Base-by-base conservation (phyloP, 92 coral and sea anemone species). In the Epizoanthus scotinus region DNA sequence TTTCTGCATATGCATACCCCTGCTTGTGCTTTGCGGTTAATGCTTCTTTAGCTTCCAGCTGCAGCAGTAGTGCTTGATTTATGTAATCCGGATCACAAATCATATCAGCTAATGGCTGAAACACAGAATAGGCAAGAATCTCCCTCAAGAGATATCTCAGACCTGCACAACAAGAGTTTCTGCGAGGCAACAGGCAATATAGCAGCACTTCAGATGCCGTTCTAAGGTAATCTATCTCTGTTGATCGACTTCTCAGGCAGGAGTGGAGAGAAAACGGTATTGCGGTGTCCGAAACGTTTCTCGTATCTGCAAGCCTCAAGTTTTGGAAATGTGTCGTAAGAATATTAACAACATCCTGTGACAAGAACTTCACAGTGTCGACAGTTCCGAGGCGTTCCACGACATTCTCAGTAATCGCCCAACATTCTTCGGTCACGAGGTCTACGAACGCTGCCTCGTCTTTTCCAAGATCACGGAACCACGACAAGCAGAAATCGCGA, bases 1-100 rank as follows among this genome's bases (percentile, higher is more conserved):
- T 95, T 81, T 95, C 99, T 40, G 99, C 99, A 91, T 95, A 95
- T 18, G 99, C 99, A 91, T 95, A 95, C 14, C 97, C 96, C 70
- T 95, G 97, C 82, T 95, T 95, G 81, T 95, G 99, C 58, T 94
- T 87, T 20, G 93, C 99, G 13, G 99, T 72, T 25, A 95, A 84
- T 2, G 94, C 93, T 71, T 95, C 98, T 60, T 88, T 95, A 4
- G 99, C 91, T 61, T 95, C 99, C 67, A 95, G 78, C 29, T 95
- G 93, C 58, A 87, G 83, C 40, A 95, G 78, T 70, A 95, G 84
- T 17, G 98, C 93, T 71, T 95, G 95, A 64, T 95, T 90, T 19
- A 95, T 95, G 75, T 95, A 95, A 84, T 95, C 98, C 36, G 99
- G 99, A 73, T 95, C 99, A 85, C 99, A 95, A 38, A 95, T 78